Percentiles rank a stretch among this genome's conserved stretches.
Conservation (phyloP, 2,888 invertebrate species). For the Emmelina monodactyla region DNA sequence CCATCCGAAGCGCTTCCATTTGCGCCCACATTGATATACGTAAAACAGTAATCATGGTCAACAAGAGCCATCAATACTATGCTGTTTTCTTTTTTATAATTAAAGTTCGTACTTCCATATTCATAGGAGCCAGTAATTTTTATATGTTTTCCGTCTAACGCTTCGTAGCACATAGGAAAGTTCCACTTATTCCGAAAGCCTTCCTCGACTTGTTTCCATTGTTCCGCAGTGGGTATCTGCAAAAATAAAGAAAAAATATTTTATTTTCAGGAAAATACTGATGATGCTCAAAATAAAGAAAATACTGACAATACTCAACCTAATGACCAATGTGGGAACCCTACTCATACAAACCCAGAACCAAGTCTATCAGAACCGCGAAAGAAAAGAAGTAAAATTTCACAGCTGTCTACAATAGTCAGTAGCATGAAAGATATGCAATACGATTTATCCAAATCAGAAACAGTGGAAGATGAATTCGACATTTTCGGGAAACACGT, state of each 20-base stretch:
- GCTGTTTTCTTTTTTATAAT: constrained; percentile 17
- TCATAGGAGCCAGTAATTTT: constrained; percentile 13
- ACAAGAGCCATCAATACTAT: constrained; percentile 18
- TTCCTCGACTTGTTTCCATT: constrained; percentile 13
- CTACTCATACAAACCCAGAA: background rate
- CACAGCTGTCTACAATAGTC: constrained; percentile 6
- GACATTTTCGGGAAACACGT: constrained; percentile 8
- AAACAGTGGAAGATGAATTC: constrained; percentile 7
- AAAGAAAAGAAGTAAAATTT: constrained; percentile 12
- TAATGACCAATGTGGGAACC: constrained; percentile 4
- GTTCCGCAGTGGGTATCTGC: constrained; percentile 12
- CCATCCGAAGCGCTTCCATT: constrained; percentile 7
- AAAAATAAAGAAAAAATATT: constrained; percentile 8
- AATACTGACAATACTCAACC: constrained; percentile 6
- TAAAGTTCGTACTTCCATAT: constrained; percentile 15
- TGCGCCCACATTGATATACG: constrained; percentile 12
- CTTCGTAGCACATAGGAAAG: constrained; percentile 15
- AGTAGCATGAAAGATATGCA: constrained; percentile 2
- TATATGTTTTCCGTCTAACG: constrained; percentile 17
- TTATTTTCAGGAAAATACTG: constrained; percentile 10
- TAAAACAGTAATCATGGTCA: constrained; percentile 10
- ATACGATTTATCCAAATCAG: constrained; percentile 13
- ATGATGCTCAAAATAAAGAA: constrained; percentile 9
- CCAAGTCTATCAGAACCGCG: constrained; percentile 7
- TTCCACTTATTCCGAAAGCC: constrained; percentile 14